A percentile compares a stretch with the other conserved stretches of the same genome.
Conservation (phyloP, 2,797 vertebrate genomes). For the Ctenopoma multispine region DNA sequence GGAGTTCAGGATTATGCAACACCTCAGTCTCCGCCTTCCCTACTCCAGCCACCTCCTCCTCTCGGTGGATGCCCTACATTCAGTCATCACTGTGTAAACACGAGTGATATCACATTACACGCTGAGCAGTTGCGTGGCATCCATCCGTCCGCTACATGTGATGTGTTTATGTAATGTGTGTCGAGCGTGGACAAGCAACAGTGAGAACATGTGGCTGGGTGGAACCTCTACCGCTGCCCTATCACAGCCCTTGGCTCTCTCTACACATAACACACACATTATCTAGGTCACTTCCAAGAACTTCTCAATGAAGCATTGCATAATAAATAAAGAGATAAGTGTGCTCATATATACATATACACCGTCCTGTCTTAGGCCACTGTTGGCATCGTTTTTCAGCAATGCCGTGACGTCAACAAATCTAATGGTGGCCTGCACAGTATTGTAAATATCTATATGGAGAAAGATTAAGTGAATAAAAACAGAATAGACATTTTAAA, state of each 20-base stretch:
- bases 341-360: too few relatives aligned
- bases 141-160: slow-evolving; percentile 68
- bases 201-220: slow-evolving; percentile 57
- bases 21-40: slow-evolving; percentile 13
- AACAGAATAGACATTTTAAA: too few relatives aligned
- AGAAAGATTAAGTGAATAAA: too few relatives aligned
- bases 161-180: slow-evolving; percentile 65
- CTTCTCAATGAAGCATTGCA: not conserved
- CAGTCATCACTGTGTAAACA: slow-evolving; percentile 60
- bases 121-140: slow-evolving; percentile 48
- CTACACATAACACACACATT: not conserved
- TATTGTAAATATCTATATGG: too few relatives aligned
- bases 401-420: too few relatives aligned
- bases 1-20: slow-evolving; percentile 65
- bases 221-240: slow-evolving; percentile 29
- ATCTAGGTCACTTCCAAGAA: not conserved
- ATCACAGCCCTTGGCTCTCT: not conserved
- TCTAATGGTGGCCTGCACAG: too few relatives aligned
- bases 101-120: slow-evolving; percentile 55
- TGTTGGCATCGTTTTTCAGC: too few relatives aligned
- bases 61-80: slow-evolving; percentile 64
- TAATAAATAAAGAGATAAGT: not conserved
- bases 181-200: slow-evolving; percentile 32
- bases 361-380: too few relatives aligned
- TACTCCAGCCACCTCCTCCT: not conserved